Base-by-base conservation (phyloP, 2,113 vertebrate species). In the Amphilophus citrinellus region DNA sequence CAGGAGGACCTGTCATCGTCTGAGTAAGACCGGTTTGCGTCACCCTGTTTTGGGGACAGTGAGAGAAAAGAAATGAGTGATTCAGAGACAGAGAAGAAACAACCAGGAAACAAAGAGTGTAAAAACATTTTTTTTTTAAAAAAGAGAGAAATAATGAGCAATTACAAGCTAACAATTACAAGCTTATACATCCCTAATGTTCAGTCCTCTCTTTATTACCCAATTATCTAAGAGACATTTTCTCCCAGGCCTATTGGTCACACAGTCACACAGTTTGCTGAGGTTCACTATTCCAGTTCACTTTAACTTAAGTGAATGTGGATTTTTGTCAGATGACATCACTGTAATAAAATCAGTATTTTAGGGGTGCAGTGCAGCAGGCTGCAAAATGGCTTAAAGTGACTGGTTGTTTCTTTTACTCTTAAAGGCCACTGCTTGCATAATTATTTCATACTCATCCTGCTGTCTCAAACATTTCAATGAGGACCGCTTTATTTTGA, bases 1-100 rank as follows among this genome's bases (percentile, higher is more conserved):
- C 96, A 98, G 37, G 97, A 98, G 83, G 97, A 98, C 87, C 97
- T 97, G 89, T 99, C 98, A 59, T 99, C 98, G 0, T 99, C 98
- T 0, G 98, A 99, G 89, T 97, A 98, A 1, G 98, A 99, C 22
- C 97, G 97, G 90, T 99, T 99, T 88, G 98, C 98, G 71, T 99
- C 98, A 2, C 98, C 98, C 98, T 99, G 93, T 88, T 84, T 17
- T 2, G 42, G 56, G 39, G 20, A 75, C 5, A 68, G 42, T 15
- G 15, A 87, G n/a, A 22, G 24, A 73, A 56, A 62, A 77, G 15
- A 59, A 20, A 62, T n/a, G 50, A 4, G 80, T n/a, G 3, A 83
- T 4, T 63, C 18, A 79, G 15, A 76, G 30, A 57, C 6, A 58
- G 27, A 39, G 57, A 13, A 2, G 15, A 77, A 13, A 44, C 39